A percentile compares a stretch with the other conserved stretches of the same genome.
These are phyloP conservation scores for Mionectes olivaceus DNA, from an alignment of 2,797 vertebrate species.

Conservation along the genomic window DNA sequence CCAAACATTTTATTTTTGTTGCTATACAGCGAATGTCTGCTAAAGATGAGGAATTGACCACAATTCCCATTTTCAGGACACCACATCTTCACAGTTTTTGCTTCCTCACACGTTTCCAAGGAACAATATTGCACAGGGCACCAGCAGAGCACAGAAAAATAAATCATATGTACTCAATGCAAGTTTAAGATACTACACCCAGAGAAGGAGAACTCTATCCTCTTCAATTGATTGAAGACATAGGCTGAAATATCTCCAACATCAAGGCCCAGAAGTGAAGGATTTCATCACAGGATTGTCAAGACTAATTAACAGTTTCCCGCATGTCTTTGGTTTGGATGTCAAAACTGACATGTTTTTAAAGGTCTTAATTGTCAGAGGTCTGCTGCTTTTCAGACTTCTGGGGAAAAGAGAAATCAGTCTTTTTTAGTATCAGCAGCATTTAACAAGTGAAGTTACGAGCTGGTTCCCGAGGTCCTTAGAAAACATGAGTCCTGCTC, in stretches of 20 bases:
- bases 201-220: neutral
- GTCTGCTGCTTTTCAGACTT: neutral
- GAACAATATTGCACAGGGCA: neutral
- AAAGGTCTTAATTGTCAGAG: conserved; percentile 32
- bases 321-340: neutral
- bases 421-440: neutral
- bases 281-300: neutral
- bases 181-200: neutral
- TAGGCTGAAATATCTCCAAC: neutral
- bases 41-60: neutral
- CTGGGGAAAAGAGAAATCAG: neutral
- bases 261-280: neutral
- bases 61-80: neutral
- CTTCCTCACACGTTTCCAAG: neutral
- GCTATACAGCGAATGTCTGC: neutral
- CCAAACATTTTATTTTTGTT: neutral
- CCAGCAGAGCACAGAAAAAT: neutral
- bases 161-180: neutral
- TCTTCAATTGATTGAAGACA: neutral
- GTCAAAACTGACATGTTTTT: neutral
- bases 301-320: neutral
- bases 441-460: neutral
- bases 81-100: neutral
- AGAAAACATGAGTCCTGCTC: conserved; percentile 6
- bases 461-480: neutral